Base-by-base conservation (phyloP, 2,797 vertebrate genomes). In the Protosalanx chinensis region DNA sequence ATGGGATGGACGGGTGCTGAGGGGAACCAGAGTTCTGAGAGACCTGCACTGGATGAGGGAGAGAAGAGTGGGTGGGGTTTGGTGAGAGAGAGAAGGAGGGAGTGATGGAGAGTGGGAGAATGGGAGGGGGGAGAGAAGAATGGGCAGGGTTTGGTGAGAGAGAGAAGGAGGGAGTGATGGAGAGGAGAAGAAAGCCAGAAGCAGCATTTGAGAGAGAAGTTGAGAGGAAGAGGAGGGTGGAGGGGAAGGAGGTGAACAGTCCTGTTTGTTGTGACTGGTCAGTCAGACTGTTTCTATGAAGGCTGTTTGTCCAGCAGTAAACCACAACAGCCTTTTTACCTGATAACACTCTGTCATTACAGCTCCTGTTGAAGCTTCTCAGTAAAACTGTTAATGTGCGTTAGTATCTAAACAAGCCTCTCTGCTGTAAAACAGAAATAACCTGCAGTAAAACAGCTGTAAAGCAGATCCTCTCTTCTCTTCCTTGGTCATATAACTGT, bases 1-100 rank as follows among this genome's bases (percentile, higher is more conserved):
- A 77, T 72, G 75, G 41, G 30, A 59, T 71, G 32, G 72, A 64
- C 61, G 74, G 68, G 71, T 33, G 79, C 81, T 64, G 67, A 64
- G 46, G 29, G 57, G 35, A 79, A 68, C 57, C 65, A 63, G 74
- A 78, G 56, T 74, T 57, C 30, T 76, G 68, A 27, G 23, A 27
- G 23, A 27, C 23, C 23, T 27, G 23, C 23, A 27, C 23, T 27
- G 23, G 23, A 27, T 27, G 23, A 27, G 23, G 23, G 23, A 27
- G 23, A 27, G 23, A 27, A 27, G 23, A 27, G 23, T 27, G 23
- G 23, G 23, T 27, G n/a, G n/a, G n/a, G n/a, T n/a, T n/a, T n/a
- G n/a, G n/a, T n/a, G n/a, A n/a, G n/a, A n/a, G n/a, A n/a, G n/a
- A n/a, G n/a, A n/a, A n/a, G 77, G 33, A 2, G 68, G 58, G 59